Base-by-base conservation (phyloP, 2,113 vertebrate species). In the Bungarus multicinctus region DNA sequence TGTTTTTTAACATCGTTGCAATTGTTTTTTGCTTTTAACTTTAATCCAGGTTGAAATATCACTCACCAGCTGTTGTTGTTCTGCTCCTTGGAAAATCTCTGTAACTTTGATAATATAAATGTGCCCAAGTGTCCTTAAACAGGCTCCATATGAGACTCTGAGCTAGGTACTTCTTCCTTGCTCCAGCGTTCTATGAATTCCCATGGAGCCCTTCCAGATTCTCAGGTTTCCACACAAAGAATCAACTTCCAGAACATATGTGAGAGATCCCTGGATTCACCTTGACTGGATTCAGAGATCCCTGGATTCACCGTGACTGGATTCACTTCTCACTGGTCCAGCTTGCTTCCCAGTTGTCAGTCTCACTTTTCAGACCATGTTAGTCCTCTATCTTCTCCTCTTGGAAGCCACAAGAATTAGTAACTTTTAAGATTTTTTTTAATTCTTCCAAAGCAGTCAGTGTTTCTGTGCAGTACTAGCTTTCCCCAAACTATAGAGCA, bases 401-500 rank as follows among this genome's bases (percentile, higher is more conserved):
- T n/a, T 69, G 64, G 64, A 69, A 69, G 30, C 30, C 5, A 74
- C 64, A 74, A 34, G 30, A 69, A 69, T 69, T 69, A 16, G 12
- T 69, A n/a, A 14, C 64, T 74, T 34, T 74, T 34, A 34, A 74
- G 30, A 5, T 14, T 16, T n/a, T 16, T 64, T 64, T 64, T 64
- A 4, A 64, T 64, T 91, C 9, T 11, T 64, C 22, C 45, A n/a
- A 86, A 55, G 91, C 94, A 91, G 27, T 20, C 92, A 57, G 43
- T 92, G 54, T 94, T 96, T 93, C 95, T 45, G 43, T 91, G n/a
- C 91, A 53, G n/a, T 87, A 39, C 11, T 96, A 53, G 88, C 91
- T 93, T 95, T 96, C 85, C 55, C 85, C 90, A 97, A 97, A 96
- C 95, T 96, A 96, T 95, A 94, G 93, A 45, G 25, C 27, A 87